These are phyloP conservation scores for Luperina testacea DNA, from an alignment of 2,888 invertebrate genomes.

Conservation along the genomic window DNA sequence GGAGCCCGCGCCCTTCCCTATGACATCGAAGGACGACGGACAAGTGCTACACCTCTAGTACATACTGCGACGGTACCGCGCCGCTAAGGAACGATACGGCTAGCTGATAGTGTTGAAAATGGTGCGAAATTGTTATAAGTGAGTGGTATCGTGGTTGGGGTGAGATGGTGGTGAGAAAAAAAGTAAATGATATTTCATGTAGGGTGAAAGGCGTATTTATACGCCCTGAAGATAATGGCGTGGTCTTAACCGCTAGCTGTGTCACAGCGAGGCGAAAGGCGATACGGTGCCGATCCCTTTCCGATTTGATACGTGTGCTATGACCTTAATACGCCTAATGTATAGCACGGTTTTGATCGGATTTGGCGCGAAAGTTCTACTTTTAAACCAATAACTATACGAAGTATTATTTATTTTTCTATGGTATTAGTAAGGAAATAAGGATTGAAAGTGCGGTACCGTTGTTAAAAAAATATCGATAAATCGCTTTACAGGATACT, in stretches of 20 bases:
- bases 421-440: neutral
- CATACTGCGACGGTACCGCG: slow-evolving; percentile 73
- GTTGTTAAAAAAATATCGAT: slow-evolving; percentile 1
- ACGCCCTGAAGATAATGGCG: neutral
- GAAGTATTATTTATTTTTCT: neutral
- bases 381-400: neutral
- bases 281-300: too few species aligned
- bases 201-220: too few species aligned
- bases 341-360: neutral
- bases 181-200: neutral
- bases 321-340: too few species aligned
- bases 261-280: too few species aligned
- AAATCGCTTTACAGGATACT: neutral
- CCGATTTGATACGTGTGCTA: too few species aligned
- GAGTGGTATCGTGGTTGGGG: slow-evolving; percentile 24
- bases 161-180: neutral
- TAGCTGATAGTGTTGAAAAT: slow-evolving; percentile 2
- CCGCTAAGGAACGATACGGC: slow-evolving; percentile 40
- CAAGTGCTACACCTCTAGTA: slow-evolving; percentile 88
- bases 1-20: slow-evolving; percentile 69
- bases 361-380: neutral
- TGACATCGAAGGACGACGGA: slow-evolving; percentile 86
- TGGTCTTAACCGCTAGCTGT: neutral
- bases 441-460: slow-evolving; percentile 4
- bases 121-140: slow-evolving; percentile 37